These are phyloP conservation scores for Penaeus chinensis DNA, from an alignment of 1,140 invertebrate genomes.

Conservation along the genomic window DNA sequence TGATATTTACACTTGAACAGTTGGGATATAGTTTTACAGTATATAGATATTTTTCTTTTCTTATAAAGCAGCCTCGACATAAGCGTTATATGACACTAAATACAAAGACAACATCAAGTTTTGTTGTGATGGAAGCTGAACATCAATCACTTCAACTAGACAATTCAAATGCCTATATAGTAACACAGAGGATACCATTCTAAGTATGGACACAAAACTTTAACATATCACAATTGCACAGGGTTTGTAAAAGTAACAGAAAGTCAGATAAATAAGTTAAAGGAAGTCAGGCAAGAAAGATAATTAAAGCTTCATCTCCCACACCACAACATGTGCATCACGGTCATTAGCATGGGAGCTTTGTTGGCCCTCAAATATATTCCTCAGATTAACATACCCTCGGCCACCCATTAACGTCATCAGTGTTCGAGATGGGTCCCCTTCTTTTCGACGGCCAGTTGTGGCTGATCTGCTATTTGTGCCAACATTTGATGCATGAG, in stretches of 20 bases:
- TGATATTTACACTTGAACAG: slow-evolving; percentile 56
- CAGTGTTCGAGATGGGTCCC: slow-evolving; percentile 78
- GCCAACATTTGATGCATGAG: slow-evolving; percentile 23
- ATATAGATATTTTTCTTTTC: slow-evolving; percentile 41
- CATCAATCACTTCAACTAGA: slow-evolving; percentile 43
- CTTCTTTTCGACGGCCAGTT: slow-evolving; percentile 51
- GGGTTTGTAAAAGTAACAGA: slow-evolving; percentile 31
- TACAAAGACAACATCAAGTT: slow-evolving; percentile 32
- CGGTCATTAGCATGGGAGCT: slow-evolving; percentile 76
- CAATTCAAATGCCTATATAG: slow-evolving; percentile 38
- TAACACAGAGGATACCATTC: slow-evolving; percentile 32
- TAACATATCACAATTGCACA: slow-evolving; percentile 53
- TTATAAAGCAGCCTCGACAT: slow-evolving; percentile 39
- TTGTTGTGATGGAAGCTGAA: slow-evolving; percentile 31
- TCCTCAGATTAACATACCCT: slow-evolving; percentile 85
- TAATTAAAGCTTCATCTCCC: slow-evolving; percentile 87
- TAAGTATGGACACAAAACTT: slow-evolving; percentile 43
- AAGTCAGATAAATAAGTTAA: slow-evolving; percentile 37
- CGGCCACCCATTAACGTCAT: slow-evolving; percentile 87
- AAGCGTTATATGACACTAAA: slow-evolving; percentile 25
- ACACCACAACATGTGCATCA: slow-evolving; percentile 87
- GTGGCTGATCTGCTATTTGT: slow-evolving; percentile 32
- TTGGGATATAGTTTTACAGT: slow-evolving; percentile 42
- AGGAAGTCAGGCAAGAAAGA: slow-evolving; percentile 40
- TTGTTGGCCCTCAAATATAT: slow-evolving; percentile 69